A percentile compares a stretch with the other conserved stretches of the same genome.
Evolutionary conservation across 2,113 vertebrate species (phyloP).

Genomic region (Diadophis punctatus): DNA sequence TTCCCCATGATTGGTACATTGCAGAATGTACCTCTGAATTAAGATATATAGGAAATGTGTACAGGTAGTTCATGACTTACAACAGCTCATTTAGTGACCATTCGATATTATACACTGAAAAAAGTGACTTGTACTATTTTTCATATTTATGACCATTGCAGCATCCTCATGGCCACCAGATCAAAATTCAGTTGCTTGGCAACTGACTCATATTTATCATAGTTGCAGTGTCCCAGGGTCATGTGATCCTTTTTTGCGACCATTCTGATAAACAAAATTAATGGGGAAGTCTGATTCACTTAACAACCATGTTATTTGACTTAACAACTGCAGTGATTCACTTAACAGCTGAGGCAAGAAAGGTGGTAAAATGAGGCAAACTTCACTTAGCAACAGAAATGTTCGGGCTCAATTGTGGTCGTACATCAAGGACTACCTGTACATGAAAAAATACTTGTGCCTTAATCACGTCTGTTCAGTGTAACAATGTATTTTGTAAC

Average conservation of each 20-base stretch:
- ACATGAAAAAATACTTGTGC: not conserved
- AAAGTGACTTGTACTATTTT: not conserved
- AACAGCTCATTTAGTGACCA: not conserved
- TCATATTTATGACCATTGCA: not conserved
- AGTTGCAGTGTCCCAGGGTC: not conserved
- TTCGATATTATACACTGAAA: not conserved
- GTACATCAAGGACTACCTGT: not conserved
- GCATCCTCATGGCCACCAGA: not conserved
- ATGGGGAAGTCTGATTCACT: not conserved
- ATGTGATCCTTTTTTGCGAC: not conserved
- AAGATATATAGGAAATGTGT: not conserved
- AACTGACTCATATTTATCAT: not conserved
- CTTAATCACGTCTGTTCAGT: not conserved
- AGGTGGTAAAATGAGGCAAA: not conserved
- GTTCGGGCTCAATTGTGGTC: not conserved
- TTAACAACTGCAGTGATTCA: not conserved
- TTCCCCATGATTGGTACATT: not conserved
- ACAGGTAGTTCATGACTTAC: not conserved
- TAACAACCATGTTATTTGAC: not conserved
- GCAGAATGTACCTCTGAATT: not conserved
- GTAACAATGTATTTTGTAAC: slow-evolving; percentile 22
- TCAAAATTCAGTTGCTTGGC: not conserved
- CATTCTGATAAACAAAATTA: not conserved
- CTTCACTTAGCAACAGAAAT: not conserved
- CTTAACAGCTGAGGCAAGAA: not conserved